Evolutionary conservation across 2,797 vertebrate species (phyloP).

Genomic region (Malurus leucopterus): DNA sequence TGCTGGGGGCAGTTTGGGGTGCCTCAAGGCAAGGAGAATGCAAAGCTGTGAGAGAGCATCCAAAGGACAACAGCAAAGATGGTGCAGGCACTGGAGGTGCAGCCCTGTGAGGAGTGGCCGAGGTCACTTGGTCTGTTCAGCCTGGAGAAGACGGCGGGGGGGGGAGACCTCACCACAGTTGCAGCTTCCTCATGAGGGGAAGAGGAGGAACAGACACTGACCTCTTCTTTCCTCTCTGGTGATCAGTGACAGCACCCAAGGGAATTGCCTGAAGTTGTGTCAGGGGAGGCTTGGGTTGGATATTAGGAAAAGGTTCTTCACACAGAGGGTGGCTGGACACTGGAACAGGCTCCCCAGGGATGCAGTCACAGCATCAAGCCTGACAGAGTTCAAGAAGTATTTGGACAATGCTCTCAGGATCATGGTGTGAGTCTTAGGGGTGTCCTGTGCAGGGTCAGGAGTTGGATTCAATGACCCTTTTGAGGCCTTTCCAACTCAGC

Average conservation of each 20-base stretch:
- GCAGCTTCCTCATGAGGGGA: neutral
- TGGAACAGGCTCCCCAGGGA: neutral
- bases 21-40: rapidly evolving
- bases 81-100: neutral
- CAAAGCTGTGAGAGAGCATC: rapidly evolving
- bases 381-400: neutral
- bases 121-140: neutral
- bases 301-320: neutral
- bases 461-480: neutral
- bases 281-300: neutral
- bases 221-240: neutral
- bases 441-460: neutral
- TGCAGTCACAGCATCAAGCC: neutral
- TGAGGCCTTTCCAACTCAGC: neutral
- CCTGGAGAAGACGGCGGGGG: neutral
- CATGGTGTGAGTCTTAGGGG: too few species aligned
- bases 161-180: rapidly evolving
- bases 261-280: neutral
- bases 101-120: rapidly evolving
- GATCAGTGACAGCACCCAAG: neutral
- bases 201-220: neutral
- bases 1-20: neutral
- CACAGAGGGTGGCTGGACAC: neutral
- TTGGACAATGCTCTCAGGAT: neutral
- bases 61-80: rapidly evolving